Percentiles rank a stretch among this genome's conserved stretches.
These are phyloP conservation scores for Phycodurus eques DNA, from an alignment of 2,113 vertebrate genomes.

Conservation along the genomic window DNA sequence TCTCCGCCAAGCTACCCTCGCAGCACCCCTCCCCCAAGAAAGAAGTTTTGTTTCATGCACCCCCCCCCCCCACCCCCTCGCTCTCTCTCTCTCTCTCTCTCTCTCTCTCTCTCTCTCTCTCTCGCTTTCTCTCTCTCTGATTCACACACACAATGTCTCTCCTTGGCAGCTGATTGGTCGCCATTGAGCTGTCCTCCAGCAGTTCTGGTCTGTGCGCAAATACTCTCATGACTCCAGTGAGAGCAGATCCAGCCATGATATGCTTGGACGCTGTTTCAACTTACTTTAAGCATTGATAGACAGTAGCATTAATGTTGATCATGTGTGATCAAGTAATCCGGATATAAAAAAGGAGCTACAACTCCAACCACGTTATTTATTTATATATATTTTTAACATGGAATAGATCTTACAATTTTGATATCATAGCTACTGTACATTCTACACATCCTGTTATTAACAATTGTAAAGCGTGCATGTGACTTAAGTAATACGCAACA, in stretches of 20 bases:
- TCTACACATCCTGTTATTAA: too few relatives aligned
- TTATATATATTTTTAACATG: too few relatives aligned
- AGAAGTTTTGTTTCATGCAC: constrained; percentile 46
- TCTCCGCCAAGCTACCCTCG: constrained; percentile 66
- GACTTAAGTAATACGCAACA: too few relatives aligned
- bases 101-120: constrained; percentile 28
- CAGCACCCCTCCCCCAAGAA: constrained; percentile 64
- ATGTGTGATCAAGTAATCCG: too few relatives aligned
- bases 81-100: constrained; percentile 34
- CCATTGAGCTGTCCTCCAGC: constrained; percentile 39
- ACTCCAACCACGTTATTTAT: too few relatives aligned
- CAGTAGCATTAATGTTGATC: too few relatives aligned
- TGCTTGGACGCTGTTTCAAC: neutral
- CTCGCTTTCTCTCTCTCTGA: constrained; percentile 2
- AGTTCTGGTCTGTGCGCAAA: constrained; percentile 40
- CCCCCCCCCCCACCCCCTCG: constrained; percentile 34
- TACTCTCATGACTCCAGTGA: constrained; percentile 11
- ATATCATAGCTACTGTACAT: too few relatives aligned
- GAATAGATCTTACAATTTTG: too few relatives aligned
- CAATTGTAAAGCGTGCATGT: too few relatives aligned
- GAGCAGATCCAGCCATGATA: neutral
- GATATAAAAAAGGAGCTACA: too few relatives aligned
- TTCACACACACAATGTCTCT: constrained; percentile 38
- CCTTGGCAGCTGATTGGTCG: constrained; percentile 66
- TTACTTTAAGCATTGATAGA: too few relatives aligned